A percentile compares a stretch with the other conserved stretches of the same genome.
These are phyloP conservation scores for Stramonita haemastoma DNA, from an alignment of 2,888 invertebrate genomes.

Conservation along the genomic window DNA sequence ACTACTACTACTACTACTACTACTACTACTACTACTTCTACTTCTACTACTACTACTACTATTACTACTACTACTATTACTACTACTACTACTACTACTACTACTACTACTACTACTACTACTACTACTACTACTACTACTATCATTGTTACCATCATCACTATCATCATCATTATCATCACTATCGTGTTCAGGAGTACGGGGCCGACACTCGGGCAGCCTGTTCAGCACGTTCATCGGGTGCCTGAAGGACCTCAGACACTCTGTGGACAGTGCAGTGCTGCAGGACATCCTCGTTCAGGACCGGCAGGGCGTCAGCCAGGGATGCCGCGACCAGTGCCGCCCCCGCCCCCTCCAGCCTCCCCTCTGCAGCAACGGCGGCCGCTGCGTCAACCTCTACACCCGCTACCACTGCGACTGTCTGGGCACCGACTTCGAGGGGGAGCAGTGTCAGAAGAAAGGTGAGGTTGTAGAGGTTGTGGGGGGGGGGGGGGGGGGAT, in stretches of 20 bases:
- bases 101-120: too few relatives aligned
- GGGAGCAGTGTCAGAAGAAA: constrained; percentile 92
- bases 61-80: too few relatives aligned
- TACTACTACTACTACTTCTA: too few relatives aligned
- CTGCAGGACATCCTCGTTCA: constrained; percentile 52
- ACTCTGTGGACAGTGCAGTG: constrained; percentile 52
- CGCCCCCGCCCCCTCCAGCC: not conserved
- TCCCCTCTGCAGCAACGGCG: constrained; percentile 85
- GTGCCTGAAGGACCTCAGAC: constrained; percentile 62
- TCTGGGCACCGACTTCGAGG: constrained; percentile 93
- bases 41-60: too few relatives aligned
- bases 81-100: too few relatives aligned
- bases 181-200: not conserved
- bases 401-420: constrained; percentile 93
- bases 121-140: too few relatives aligned
- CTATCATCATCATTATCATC: too few relatives aligned
- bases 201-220: constrained; percentile 32
- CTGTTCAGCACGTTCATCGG: constrained; percentile 58
- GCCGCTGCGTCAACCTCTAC: constrained; percentile 95
- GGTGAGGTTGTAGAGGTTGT: constrained; percentile 82
- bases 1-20: too few relatives aligned
- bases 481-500: not conserved
- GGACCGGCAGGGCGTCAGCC: constrained; percentile 52
- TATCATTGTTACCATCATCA: too few relatives aligned
- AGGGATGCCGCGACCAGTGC: constrained; percentile 89